A percentile compares a stretch with the other conserved stretches of the same genome.
These are phyloP conservation scores for Callitettix versicolor DNA, from an alignment of 1,140 invertebrate genomes.

Conservation along the genomic window DNA sequence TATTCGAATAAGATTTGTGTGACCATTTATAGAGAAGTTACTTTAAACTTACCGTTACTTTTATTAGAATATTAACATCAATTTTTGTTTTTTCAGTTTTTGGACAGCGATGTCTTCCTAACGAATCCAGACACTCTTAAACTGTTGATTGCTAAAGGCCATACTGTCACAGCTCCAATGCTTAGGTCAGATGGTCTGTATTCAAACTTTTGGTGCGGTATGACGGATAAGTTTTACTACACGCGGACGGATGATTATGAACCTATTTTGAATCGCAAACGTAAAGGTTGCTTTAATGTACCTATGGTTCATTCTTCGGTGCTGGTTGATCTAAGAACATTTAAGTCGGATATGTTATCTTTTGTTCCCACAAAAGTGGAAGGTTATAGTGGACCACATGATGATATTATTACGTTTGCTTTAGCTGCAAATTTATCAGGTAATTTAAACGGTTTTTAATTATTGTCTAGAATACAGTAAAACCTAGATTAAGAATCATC, in stretches of 20 bases:
- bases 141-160: constrained; percentile 52
- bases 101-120: constrained; percentile 82
- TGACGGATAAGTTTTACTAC: constrained; percentile 83
- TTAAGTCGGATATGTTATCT: constrained; percentile 54
- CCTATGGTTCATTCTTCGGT: constrained; percentile 89
- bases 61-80: not conserved
- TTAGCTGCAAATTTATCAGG: constrained; percentile 63
- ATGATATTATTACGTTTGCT: constrained; percentile 94
- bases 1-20: too few relatives aligned
- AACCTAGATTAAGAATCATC: too few relatives aligned
- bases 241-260: constrained; percentile 75
- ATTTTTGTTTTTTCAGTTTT: constrained; percentile 52
- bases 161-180: constrained; percentile 68
- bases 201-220: constrained; percentile 94
- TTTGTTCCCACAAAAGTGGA: constrained; percentile 55
- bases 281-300: constrained; percentile 67
- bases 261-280: constrained; percentile 61
- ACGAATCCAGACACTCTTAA: constrained; percentile 58
- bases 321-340: constrained; percentile 61
- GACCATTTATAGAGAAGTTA: too few relatives aligned
- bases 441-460: constrained; percentile 32
- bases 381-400: constrained; percentile 62
- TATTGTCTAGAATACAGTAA: too few relatives aligned
- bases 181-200: constrained; percentile 76
- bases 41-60: too few relatives aligned